Base-by-base conservation (phyloP, 2,113 vertebrate genomes). In the Chloropsis hardwickii region DNA sequence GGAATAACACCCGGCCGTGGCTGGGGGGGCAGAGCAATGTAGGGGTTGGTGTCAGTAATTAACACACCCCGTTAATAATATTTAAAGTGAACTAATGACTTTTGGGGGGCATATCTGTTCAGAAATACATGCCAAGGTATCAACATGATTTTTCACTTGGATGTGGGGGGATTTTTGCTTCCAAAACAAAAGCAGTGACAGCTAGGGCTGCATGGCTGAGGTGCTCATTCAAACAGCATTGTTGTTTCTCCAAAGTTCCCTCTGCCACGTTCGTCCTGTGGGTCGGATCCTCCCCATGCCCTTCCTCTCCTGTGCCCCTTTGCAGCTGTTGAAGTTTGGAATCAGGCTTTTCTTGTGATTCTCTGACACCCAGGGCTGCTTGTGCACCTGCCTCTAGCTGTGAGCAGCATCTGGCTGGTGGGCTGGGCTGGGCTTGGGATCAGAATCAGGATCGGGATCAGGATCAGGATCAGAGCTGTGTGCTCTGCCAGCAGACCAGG, bases 391-490 rank as follows among this genome's bases (percentile, higher is more conserved):
- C 40, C 40, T 19, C 27, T 28, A 8, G 0, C 90, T 3, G 10
- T 9, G 8, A 2, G 5, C 29, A 25, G 78, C 39, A 0, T 13
- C 58, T 35, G 61, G 54, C 40, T 17, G 1, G 0, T 14, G 17
- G 0, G 0, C 74, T 4, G 24, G 66, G 45, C 2, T 25, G 11
- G 40, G 40, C 37, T 37, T n/a, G 9, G 57, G 56, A 22, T 58
- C 4, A 4, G 47, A 23, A 37, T 37, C 37, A 37, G 37, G 37
- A 40, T 40, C 24, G 9, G 57, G 56, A 22, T 58, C 6, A 4
- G 47, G 47, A 9, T 21, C 2, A 1, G 53, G 14, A 2, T 18
- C 0, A 0, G 25, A 62, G 73, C 35, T 0, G 0, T 17, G 58
- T 16, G 64, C 47, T 12, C n/a, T 39, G 48, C 81, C 0, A 0